Evolutionary conservation across 1,140 invertebrate species (phyloP).

Genomic region (Uloborus diversus): DNA sequence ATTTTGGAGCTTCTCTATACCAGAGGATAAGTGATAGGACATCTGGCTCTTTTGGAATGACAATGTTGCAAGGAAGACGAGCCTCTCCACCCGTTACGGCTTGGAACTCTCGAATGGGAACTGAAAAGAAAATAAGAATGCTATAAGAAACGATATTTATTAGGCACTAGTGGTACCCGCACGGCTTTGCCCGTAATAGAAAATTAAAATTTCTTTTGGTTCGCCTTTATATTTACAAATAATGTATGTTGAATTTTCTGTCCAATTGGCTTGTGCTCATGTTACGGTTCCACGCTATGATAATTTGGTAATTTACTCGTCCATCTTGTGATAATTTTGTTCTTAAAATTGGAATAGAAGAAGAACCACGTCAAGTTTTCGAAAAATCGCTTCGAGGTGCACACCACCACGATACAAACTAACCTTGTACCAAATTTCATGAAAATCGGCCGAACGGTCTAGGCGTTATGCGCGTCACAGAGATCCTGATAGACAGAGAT

Average conservation of each 20-base stretch:
- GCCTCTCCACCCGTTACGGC: constrained; percentile 79
- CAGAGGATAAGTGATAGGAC: constrained; percentile 82
- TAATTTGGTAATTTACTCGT: not conserved
- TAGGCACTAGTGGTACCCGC: no score
- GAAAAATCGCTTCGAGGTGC: no score
- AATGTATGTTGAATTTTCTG: not conserved
- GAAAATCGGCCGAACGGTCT: no score
- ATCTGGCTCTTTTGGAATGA: constrained; percentile 75
- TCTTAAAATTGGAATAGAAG: no score
- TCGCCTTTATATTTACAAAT: not conserved
- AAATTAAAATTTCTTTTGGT: not conserved
- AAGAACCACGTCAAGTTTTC: no score
- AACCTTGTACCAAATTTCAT: no score
- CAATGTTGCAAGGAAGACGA: constrained; percentile 74
- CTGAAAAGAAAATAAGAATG: constrained; percentile 2
- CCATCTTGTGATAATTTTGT: no score
- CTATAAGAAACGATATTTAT: not conserved
- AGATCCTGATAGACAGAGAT: no score
- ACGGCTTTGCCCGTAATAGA: not conserved
- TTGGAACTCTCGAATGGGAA: constrained; percentile 53
- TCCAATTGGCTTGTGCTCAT: not conserved
- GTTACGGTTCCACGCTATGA: not conserved
- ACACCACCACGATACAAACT: no score
- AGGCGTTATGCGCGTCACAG: no score
- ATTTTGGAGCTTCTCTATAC: constrained; percentile 75